Percentiles rank a stretch among this genome's conserved stretches.
Conservation (phyloP, 1,140 invertebrate genomes). For the Mercenaria mercenaria region DNA sequence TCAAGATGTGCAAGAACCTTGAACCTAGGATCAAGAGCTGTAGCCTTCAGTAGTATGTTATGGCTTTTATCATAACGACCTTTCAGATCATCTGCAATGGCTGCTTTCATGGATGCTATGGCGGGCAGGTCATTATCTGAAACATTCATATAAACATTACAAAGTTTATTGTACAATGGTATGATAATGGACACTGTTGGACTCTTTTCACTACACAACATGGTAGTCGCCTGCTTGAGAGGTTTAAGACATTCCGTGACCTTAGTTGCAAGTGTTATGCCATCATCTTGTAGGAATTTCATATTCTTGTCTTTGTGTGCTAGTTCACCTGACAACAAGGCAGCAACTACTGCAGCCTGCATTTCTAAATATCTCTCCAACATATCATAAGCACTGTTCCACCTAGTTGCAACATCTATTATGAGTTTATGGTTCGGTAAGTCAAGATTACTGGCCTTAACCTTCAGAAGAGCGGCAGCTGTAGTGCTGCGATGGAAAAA, state of each 20-base stretch:
- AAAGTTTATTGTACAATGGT: slow-evolving; percentile 42
- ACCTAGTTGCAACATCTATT: slow-evolving; percentile 71
- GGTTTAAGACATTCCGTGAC: slow-evolving; percentile 29
- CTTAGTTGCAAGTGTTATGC: neutral
- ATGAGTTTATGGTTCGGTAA: slow-evolving; percentile 67
- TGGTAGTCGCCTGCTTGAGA: slow-evolving; percentile 16
- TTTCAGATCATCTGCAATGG: neutral
- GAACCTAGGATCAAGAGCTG: neutral
- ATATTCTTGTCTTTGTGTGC: slow-evolving; percentile 12
- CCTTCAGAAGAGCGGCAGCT: slow-evolving; percentile 50
- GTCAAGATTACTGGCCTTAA: slow-evolving; percentile 46
- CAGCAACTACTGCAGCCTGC: slow-evolving; percentile 59
- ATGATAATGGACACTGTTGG: slow-evolving; percentile 59
- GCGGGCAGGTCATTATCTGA: neutral
- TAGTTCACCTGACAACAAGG: slow-evolving; percentile 6
- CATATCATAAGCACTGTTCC: slow-evolving; percentile 76
- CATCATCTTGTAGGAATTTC: neutral
- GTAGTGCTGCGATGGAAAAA: slow-evolving; percentile 56
- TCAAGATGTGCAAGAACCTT: neutral
- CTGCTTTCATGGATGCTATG: neutral
- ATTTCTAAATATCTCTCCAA: slow-evolving; percentile 65
- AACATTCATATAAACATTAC: neutral
- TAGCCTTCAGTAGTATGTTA: neutral
- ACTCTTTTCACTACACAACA: slow-evolving; percentile 31
- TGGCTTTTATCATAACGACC: neutral